A percentile compares a stretch with the other conserved stretches of the same genome.
phyloP scores from a whole-genome alignment of 2,113 vertebrate genomes.

The Leucopsar rothschildi region DNA sequence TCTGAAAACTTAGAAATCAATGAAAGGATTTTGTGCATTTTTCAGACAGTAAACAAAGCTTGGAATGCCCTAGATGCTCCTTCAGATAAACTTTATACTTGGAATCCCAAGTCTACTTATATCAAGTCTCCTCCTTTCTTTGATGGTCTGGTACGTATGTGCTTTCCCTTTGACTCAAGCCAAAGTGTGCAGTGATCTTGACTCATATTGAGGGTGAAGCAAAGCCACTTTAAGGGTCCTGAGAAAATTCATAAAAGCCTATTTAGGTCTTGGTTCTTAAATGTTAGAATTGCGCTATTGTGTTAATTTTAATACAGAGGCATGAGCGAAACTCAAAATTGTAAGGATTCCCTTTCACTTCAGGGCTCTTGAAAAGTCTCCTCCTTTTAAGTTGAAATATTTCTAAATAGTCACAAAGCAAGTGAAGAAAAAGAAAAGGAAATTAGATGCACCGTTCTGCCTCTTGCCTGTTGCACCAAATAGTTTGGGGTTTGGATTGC shows the following conservation, averaged over 20 bases:
- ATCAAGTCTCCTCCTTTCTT: slow-evolving; percentile 98
- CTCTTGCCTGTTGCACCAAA: background rate
- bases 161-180: background rate
- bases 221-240: background rate
- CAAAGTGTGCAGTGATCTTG: background rate
- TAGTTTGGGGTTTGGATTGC: background rate
- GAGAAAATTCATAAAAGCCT: background rate
- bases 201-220: background rate
- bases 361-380: background rate
- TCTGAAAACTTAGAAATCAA: background rate
- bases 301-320: background rate
- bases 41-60: slow-evolving; percentile 88
- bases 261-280: background rate
- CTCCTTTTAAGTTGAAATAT: background rate
- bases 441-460: background rate
- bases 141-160: slow-evolving; percentile 83
- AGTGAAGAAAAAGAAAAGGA: background rate
- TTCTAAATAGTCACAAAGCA: background rate
- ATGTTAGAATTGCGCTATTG: background rate
- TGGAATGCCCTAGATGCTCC: slow-evolving; percentile 90
- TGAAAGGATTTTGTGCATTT: background rate
- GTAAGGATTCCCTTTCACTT: background rate
- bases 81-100: slow-evolving; percentile 87
- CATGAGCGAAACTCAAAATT: background rate
- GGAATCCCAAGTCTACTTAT: slow-evolving; percentile 93